Evolutionary conservation across 1,140 invertebrate genomes (phyloP), one percentile per base, ranked within the genome.

Genomic region (Papilio polyxenes): DNA sequence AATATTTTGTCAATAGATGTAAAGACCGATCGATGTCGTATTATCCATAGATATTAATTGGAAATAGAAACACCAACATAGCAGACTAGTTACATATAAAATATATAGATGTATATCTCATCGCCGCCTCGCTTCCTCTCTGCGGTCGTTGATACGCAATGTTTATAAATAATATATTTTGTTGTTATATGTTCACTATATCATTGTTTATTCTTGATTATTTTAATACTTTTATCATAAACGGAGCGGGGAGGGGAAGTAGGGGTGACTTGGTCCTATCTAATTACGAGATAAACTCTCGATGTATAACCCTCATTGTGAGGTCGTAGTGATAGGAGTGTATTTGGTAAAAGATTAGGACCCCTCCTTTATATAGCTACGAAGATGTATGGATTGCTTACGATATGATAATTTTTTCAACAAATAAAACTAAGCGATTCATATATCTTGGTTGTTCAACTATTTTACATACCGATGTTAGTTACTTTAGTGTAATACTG

Each of bases 381-480:
- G 85, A 86, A 89, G 89, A 87, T 79, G 81, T 88, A 89, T 86
- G 89, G 86, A 82, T 88, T 84, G 85, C 65, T 44, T 62, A 69
- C 81, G 80, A 17, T 20, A 44, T 7, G 40, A 62, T 17, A 75
- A 40, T 59, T n/a, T 62, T 48, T 44, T 65, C 62, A 62, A 79
- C 1, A 56, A n/a, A 79, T 13, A 40, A 56, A 56, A 8, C 69
- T 65, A 75, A 23, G 80, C 80, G 83, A 88, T 86, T 87, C 88
- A 88, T 89, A 86, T 80, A 82, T 87, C 86, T 89, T 89, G 86
- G 86, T 85, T 87, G 86, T 87, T 82, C 83, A 91, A 89, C 88
- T 92, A 93, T 93, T 93, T 94, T 94, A 92, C 90, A 92, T 92
- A 92, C 91, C 89, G 91, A 93, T 90, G 90, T 92, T 93, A 94